phyloP scores from a whole-genome alignment of 1,140 invertebrate species.

The Phymastichus coffea region DNA sequence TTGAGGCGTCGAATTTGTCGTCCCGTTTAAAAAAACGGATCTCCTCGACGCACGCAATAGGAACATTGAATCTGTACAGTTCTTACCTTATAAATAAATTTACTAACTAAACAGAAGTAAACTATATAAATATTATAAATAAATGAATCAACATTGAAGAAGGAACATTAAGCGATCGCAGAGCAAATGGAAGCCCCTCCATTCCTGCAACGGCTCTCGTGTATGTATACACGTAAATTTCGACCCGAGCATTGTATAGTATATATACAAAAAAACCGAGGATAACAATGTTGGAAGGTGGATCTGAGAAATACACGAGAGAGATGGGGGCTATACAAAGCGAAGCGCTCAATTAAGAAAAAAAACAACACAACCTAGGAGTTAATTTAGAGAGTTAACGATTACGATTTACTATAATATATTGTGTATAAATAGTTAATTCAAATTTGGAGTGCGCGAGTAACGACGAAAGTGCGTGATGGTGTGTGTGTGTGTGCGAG shows the following conservation, averaged over 20 bases:
- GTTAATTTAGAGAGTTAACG: conserved; percentile 51
- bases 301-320: conserved; percentile 6
- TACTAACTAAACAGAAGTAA: conserved; percentile 53
- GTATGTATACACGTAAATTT: too few relatives aligned
- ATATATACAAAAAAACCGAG: conserved; percentile 25
- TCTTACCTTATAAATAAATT: conserved; percentile 57
- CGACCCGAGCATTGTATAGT: conserved; percentile 47
- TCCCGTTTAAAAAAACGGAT: too few relatives aligned
- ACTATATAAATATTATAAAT: conserved; percentile 48
- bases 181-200: too few relatives aligned
- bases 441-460: conserved; percentile 40
- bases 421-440: conserved; percentile 59
- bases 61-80: conserved; percentile 59
- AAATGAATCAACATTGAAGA: conserved; percentile 43
- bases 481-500: background rate
- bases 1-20: too few relatives aligned
- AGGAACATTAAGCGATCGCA: conserved; percentile 6
- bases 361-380: too few relatives aligned
- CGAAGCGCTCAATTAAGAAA: too few relatives aligned
- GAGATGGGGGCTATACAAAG: background rate
- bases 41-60: conserved; percentile 53
- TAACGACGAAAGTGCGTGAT: conserved; percentile 16
- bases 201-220: too few relatives aligned
- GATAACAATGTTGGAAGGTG: conserved; percentile 1
- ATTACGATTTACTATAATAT: conserved; percentile 57